Percentiles rank a stretch among this genome's conserved stretches.
phyloP scores from a whole-genome alignment of 2,888 invertebrate species.

The Tyria jacobaeae region DNA sequence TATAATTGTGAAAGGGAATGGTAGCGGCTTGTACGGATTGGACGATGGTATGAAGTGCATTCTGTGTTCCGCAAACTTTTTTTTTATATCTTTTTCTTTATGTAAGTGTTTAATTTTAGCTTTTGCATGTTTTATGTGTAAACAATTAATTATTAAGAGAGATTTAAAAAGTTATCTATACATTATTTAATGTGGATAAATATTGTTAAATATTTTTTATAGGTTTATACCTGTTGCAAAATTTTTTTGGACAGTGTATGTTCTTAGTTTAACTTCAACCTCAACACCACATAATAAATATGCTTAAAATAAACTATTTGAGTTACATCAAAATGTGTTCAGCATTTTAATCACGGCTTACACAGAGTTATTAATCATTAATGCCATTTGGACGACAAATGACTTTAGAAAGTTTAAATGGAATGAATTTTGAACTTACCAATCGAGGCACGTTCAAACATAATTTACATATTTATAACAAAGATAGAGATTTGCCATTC shows the following conservation, averaged over 20 bases:
- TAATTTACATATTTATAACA: slow-evolving; percentile 21
- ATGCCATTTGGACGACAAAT: not conserved
- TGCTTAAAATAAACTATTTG: no score
- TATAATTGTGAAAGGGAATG: slow-evolving; percentile 84
- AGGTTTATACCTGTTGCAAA: no score
- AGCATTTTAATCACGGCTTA: not conserved
- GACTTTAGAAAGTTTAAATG: not conserved
- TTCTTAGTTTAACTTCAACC: no score
- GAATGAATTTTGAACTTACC: slow-evolving; percentile 4
- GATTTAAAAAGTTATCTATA: not conserved
- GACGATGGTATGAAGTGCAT: slow-evolving; percentile 71
- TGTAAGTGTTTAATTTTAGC: not conserved
- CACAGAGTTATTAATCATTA: not conserved
- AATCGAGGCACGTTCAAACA: slow-evolving; percentile 9
- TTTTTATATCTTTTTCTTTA: not conserved
- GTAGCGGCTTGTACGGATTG: slow-evolving; percentile 72
- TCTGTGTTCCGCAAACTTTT: slow-evolving; percentile 30
- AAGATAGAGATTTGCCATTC: slow-evolving; percentile 15
- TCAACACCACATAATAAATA: no score
- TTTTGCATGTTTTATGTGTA: not conserved
- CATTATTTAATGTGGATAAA: not conserved
- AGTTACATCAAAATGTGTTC: not conserved
- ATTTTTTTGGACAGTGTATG: no score
- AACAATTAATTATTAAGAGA: not conserved
- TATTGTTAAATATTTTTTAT: not conserved